Percentiles rank a stretch among this genome's conserved stretches.
phyloP scores from a whole-genome alignment of 2,113 vertebrate genomes.

The Nesogale talazaci region DNA sequence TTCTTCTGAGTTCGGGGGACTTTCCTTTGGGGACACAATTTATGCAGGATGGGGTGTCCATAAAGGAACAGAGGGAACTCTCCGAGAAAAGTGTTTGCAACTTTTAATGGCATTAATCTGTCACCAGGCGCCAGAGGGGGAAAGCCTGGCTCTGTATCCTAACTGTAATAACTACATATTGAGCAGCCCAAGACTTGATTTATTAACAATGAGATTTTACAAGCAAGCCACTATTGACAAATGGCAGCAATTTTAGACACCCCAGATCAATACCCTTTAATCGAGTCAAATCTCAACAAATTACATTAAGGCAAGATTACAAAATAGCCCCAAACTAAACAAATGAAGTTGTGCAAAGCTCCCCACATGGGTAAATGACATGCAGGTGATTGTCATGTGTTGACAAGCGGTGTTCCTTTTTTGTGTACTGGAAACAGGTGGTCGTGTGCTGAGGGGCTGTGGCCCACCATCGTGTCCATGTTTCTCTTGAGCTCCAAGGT shows the following conservation, averaged over 20 bases:
- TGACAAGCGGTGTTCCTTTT: fast-evolving
- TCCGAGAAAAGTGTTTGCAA: not conserved
- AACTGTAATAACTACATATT: conserved; percentile 36
- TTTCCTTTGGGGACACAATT: not conserved
- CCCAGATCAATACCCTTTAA: conserved; percentile 84
- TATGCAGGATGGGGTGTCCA: too few relatives aligned
- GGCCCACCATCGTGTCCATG: fast-evolving
- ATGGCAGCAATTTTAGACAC: conserved; percentile 80
- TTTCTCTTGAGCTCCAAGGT: fast-evolving
- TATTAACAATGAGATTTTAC: conserved; percentile 80
- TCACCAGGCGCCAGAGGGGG: conserved; percentile 67
- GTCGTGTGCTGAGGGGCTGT: fast-evolving
- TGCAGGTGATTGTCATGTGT: not conserved
- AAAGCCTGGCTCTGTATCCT: conserved; percentile 32
- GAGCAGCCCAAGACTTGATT: conserved; percentile 63
- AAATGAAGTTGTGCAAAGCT: conserved; percentile 29
- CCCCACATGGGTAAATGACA: not conserved
- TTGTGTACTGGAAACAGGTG: not conserved
- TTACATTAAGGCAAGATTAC: conserved; percentile 81
- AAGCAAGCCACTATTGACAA: conserved; percentile 79
- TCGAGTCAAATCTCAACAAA: conserved; percentile 82
- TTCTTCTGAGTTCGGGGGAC: not conserved
- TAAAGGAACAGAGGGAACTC: not conserved
- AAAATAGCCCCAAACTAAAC: conserved; percentile 67
- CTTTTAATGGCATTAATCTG: conserved; percentile 70